Evolutionary conservation across 2,888 invertebrate genomes (phyloP).

Genomic region (Neria commutata): DNA sequence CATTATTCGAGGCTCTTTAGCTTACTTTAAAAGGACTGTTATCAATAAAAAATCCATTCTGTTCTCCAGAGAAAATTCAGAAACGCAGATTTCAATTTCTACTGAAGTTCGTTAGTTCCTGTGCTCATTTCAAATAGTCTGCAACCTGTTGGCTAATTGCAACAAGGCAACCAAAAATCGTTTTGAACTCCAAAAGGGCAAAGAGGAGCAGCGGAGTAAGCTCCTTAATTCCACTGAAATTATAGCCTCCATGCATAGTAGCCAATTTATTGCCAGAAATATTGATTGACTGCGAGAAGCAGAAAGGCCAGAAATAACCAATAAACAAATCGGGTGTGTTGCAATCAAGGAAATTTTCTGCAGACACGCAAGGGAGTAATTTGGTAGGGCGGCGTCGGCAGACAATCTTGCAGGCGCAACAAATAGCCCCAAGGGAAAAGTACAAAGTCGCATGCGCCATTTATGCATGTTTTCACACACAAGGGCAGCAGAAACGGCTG

Average conservation of each 20-base stretch:
- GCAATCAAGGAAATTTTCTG: slow-evolving; percentile 20
- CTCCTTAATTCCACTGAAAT: neutral
- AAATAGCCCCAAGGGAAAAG: no score
- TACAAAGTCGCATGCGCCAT: no score
- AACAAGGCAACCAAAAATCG: neutral
- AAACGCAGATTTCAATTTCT: no score
- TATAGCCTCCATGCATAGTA: neutral
- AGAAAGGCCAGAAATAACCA: neutral
- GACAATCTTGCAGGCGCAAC: neutral
- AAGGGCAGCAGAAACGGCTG: no score
- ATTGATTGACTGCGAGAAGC: neutral
- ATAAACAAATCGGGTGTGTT: neutral
- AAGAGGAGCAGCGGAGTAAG: neutral
- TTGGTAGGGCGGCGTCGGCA: slow-evolving; percentile 2
- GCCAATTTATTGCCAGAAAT: neutral
- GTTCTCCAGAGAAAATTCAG: no score
- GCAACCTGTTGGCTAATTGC: neutral
- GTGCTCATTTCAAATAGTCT: no score
- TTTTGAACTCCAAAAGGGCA: neutral
- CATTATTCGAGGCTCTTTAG: no score
- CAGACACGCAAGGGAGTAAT: slow-evolving; percentile 30
- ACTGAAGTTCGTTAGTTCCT: neutral
- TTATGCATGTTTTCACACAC: no score
- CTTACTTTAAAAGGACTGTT: no score
- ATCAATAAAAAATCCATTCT: no score